phyloP scores from a whole-genome alignment of 2,888 invertebrate species.

The Lydus trimaculatus region DNA sequence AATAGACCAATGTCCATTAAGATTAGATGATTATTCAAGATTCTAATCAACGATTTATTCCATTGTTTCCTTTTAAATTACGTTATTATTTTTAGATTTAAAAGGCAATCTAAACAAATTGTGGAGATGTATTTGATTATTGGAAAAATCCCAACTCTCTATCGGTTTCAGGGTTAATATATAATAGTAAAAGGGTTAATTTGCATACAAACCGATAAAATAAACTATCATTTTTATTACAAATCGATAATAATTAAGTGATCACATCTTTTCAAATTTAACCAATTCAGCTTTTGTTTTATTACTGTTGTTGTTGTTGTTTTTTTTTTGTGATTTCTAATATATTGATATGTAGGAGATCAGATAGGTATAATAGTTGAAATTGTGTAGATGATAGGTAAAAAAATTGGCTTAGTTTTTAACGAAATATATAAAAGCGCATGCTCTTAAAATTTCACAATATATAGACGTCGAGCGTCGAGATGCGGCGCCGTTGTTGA shows the following conservation, averaged over 20 bases:
- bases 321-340: not conserved
- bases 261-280: not conserved
- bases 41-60: not conserved
- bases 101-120: not conserved
- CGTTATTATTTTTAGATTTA: not conserved
- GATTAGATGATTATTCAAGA: too few relatives aligned
- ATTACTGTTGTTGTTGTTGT: not conserved
- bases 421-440: conserved; percentile 15
- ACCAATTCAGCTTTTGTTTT: too few relatives aligned
- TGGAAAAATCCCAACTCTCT: not conserved
- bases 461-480: conserved; percentile 33
- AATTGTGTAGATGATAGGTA: not conserved
- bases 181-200: not conserved
- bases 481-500: conserved; percentile 35
- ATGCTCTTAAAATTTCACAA: conserved; percentile 31
- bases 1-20: too few relatives aligned
- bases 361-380: not conserved
- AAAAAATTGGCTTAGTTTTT: conserved; percentile 2
- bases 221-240: not conserved
- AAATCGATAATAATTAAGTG: not conserved
- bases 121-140: not conserved
- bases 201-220: not conserved
- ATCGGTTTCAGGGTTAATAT: not conserved
- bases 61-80: not conserved
- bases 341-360: not conserved